Base-by-base conservation (phyloP, 2,797 vertebrate species). In the Chiroxiphia lanceolata region DNA sequence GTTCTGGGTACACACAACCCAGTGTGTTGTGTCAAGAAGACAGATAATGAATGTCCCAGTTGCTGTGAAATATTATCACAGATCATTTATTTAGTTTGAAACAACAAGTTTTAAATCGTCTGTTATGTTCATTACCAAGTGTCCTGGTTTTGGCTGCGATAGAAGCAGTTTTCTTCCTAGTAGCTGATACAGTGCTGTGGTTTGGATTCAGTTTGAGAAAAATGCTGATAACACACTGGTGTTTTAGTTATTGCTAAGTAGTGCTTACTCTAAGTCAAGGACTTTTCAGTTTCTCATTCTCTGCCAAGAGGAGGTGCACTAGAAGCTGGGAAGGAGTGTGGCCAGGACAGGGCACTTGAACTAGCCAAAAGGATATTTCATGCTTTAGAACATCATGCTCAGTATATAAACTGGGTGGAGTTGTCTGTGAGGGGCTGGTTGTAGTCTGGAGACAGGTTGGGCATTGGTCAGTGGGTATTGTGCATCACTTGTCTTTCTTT, bases 31-130 rank as follows among this genome's bases (percentile, higher is more conserved):
- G 33, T 70, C 63, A 77, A 72, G 56, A 86, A 93, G 25, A 45
- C 53, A 81, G 53, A 68, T 56, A 83, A 67, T 21, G 3, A 60
- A 47, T 77, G 70, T 87, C 72, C 75, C 75, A 51, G 61, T 26
- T 89, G n/a, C 68, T 87, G 77, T 93, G 84, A 88, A 92, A 45
- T 86, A 81, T 77, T 95, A 91, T 56, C 23, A 77, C 27, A 71
- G 33, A 50, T 57, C 8, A 47, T 75, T 80, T 22, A n/a, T 54
- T 78, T 77, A 65, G 4, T 44, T 83, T 69, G 50, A 76, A 83
- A 59, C 26, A 78, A 34, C 36, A 69, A 83, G 42, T 57, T 57
- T 56, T 56, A 61, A 90, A 82, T 36, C 59, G 59, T 83, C 59
- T 67, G 42, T 47, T 61, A 25, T 6, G 9, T 78, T 71, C 38